A percentile compares a stretch with the other conserved stretches of the same genome.
phyloP scores from a whole-genome alignment of 2,797 vertebrate species.

The Sebastes variabilis region DNA sequence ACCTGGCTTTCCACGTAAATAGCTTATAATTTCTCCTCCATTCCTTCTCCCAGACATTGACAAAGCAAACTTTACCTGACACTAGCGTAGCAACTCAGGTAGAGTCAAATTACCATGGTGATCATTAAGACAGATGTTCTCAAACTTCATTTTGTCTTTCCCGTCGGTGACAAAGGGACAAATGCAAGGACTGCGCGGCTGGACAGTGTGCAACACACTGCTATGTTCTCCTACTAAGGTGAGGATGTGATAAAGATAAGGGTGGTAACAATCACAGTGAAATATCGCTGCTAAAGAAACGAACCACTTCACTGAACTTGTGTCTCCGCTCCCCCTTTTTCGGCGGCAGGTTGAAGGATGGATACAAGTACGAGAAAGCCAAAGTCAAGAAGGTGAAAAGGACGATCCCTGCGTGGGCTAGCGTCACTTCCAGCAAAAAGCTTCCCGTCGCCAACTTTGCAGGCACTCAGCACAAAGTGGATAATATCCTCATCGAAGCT shows the following conservation, averaged over 20 bases:
- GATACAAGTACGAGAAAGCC: conserved; percentile 82
- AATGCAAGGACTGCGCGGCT: conserved; percentile 82
- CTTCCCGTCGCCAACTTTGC: conserved; percentile 88
- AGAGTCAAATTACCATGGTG: conserved; percentile 49
- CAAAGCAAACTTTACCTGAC: conserved; percentile 2
- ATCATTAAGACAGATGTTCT: conserved; percentile 77
- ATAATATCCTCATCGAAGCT: conserved; percentile 95
- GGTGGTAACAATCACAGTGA: conserved; percentile 80
- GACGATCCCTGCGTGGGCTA: conserved; percentile 97
- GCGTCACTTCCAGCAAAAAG: conserved; percentile 90
- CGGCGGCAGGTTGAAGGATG: conserved; percentile 86
- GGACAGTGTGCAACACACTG: conserved; percentile 83
- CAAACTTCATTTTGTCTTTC: conserved; percentile 77
- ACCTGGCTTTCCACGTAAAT: neutral
- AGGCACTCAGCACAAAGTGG: conserved; percentile 92
- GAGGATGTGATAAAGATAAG: conserved; percentile 78
- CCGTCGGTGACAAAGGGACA: conserved; percentile 76
- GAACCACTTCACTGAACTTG: conserved; percentile 50
- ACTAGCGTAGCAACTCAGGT: conserved; percentile 14
- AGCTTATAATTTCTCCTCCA: conserved; percentile 41
- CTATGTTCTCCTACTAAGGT: conserved; percentile 83
- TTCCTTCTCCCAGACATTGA: conserved; percentile 44
- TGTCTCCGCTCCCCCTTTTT: conserved; percentile 43
- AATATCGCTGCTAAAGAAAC: conserved; percentile 72
- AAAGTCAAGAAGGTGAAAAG: conserved; percentile 96